Evolutionary conservation across 2,888 invertebrate species (phyloP).

Genomic region (Herminia tarsipennalis): DNA sequence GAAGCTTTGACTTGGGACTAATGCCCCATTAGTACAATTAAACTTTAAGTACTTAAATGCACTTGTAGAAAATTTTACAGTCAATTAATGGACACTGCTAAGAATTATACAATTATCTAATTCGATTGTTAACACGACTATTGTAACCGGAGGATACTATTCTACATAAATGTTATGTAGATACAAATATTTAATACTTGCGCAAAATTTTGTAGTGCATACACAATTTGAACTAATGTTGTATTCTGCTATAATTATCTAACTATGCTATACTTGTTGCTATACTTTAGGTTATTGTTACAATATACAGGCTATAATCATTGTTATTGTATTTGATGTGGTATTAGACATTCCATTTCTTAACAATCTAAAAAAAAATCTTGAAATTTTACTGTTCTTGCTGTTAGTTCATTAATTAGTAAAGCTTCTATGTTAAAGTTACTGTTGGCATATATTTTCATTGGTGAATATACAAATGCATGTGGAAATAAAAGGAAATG

Average conservation of each 20-base stretch:
- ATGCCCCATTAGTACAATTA: slow-evolving; percentile 67
- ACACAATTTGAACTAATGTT: slow-evolving; percentile 22
- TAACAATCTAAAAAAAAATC: too few relatives aligned
- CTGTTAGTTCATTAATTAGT: slow-evolving; percentile 51
- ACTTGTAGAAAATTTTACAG: slow-evolving; percentile 55
- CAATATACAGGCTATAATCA: slow-evolving; percentile 31
- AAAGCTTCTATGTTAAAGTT: slow-evolving; percentile 50
- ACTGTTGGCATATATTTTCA: slow-evolving; percentile 23
- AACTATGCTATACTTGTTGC: slow-evolving; percentile 4
- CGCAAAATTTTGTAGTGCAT: slow-evolving; percentile 19
- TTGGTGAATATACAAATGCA: slow-evolving; percentile 15
- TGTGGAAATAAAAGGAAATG: slow-evolving; percentile 23
- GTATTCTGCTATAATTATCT: slow-evolving; percentile 17
- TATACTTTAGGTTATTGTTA: slow-evolving; percentile 31
- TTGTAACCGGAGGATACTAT: slow-evolving; percentile 14
- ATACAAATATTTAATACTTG: slow-evolving; percentile 35
- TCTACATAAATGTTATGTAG: slow-evolving; percentile 47
- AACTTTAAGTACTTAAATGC: slow-evolving; percentile 52
- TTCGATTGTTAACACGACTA: slow-evolving; percentile 33
- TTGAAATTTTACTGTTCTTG: too few relatives aligned
- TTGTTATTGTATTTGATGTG: slow-evolving; percentile 35
- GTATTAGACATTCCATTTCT: slow-evolving; percentile 67
- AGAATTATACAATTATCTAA: slow-evolving; percentile 17
- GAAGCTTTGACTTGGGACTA: slow-evolving; percentile 56
- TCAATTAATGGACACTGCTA: slow-evolving; percentile 58